These are phyloP conservation scores for Lamellibrachia satsuma DNA, from an alignment of 2,888 invertebrate genomes.

Conservation along the genomic window DNA sequence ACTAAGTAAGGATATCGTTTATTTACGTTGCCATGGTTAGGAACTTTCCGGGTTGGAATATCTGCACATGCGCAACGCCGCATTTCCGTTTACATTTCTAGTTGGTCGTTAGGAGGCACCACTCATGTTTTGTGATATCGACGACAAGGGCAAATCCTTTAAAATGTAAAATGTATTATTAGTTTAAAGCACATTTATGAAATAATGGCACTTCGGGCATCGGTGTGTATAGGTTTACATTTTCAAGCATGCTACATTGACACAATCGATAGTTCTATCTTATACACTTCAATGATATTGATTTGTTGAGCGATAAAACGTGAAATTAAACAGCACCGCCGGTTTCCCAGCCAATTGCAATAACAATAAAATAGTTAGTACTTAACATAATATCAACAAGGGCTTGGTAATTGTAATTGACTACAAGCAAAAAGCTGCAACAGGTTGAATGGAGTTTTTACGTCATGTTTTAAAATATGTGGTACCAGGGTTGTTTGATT, in stretches of 20 bases:
- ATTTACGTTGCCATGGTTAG: not conserved
- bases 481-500: too few species aligned
- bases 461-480: too few species aligned
- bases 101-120: not conserved
- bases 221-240: not conserved
- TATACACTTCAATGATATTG: not conserved
- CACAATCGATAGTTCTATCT: not conserved
- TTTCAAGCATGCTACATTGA: not conserved
- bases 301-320: not conserved
- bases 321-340: not conserved
- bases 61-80: not conserved
- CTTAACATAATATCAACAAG: too few species aligned
- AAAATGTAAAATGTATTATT: not conserved
- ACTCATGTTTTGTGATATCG: not conserved
- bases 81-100: not conserved
- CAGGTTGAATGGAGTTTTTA: too few species aligned
- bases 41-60: not conserved
- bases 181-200: not conserved
- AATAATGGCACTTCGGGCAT: not conserved
- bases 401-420: too few species aligned
- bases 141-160: not conserved
- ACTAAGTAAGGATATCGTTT: conserved; percentile 6
- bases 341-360: not conserved
- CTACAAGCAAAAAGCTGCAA: too few species aligned
- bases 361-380: too few species aligned